phyloP scores from a whole-genome alignment of 2,797 vertebrate genomes.

The Enteromius trimaculatus region DNA sequence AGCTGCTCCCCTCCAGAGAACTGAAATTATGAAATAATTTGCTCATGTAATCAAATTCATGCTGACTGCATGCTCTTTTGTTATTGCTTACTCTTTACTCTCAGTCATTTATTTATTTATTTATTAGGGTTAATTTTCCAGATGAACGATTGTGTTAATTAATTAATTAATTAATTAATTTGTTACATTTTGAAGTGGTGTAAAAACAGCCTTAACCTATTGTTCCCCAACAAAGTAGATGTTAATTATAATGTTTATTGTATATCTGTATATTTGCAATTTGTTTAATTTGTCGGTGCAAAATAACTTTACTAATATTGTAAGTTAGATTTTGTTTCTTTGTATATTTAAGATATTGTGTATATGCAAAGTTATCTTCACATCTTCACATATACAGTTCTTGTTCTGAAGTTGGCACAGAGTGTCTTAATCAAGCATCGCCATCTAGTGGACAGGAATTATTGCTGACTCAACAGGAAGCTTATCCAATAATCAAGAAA shows the following conservation, averaged over 20 bases:
- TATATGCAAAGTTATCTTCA: background rate
- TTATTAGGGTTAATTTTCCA: background rate
- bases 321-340: background rate
- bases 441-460: conserved; percentile 8
- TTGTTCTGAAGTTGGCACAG: background rate
- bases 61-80: background rate
- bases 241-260: background rate
- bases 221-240: background rate
- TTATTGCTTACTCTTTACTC: background rate
- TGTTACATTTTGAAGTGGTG: background rate
- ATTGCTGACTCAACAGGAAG: background rate
- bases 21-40: background rate
- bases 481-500: background rate
- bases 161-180: background rate
- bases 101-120: background rate
- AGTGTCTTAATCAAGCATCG: background rate
- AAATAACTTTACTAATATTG: background rate
- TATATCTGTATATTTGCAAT: background rate
- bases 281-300: background rate
- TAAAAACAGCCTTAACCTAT: background rate
- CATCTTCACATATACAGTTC: background rate
- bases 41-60: background rate
- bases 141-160: background rate
- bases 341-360: background rate
- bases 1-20: background rate